These are phyloP conservation scores for Caranx ignobilis DNA, from an alignment of 2,113 vertebrate species.

Conservation along the genomic window DNA sequence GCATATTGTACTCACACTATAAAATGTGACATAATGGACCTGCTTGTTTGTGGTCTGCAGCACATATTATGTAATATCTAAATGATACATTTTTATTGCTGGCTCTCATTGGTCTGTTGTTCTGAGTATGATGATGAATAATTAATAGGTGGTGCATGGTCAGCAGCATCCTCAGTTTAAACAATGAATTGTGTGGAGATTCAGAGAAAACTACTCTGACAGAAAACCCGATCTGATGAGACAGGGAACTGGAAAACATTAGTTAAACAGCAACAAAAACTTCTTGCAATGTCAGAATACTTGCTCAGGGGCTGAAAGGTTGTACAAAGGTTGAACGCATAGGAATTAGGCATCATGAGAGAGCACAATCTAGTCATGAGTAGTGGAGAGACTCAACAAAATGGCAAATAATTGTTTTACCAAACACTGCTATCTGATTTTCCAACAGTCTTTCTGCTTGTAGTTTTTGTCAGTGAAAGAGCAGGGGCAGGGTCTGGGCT, in stretches of 20 bases:
- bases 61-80: neutral
- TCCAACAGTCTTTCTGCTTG: neutral
- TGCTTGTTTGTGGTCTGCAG: neutral
- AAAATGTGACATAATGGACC: conserved; percentile 15
- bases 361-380: neutral
- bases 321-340: neutral
- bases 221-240: neutral
- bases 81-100: neutral
- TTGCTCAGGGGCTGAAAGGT: neutral
- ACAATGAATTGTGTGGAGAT: neutral
- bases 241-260: neutral
- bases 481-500: conserved; percentile 85
- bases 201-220: neutral
- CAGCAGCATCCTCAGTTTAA: neutral
- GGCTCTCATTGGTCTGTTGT: neutral
- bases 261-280: neutral
- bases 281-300: neutral
- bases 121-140: neutral
- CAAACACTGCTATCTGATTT: neutral
- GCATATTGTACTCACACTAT: conserved; percentile 13
- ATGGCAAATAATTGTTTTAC: neutral
- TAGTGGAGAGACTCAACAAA: neutral
- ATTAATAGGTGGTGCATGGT: neutral
- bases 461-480: neutral
- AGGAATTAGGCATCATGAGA: neutral